phyloP scores from a whole-genome alignment of 2,888 invertebrate species.

The Callinectes sapidus region DNA sequence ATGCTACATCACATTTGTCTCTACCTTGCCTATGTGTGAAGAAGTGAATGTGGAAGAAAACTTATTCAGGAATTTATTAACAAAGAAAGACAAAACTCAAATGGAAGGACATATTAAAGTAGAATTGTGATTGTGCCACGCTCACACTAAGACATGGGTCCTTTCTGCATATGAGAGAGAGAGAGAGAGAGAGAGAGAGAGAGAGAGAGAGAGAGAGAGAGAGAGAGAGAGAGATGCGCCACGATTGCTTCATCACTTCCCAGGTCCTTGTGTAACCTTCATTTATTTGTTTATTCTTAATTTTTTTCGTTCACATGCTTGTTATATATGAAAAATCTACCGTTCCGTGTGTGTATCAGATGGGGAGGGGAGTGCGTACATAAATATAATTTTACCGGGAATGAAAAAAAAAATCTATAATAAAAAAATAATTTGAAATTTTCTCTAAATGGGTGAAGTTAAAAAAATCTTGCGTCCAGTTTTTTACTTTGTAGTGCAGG shows the following conservation, averaged over 20 bases:
- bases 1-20: no score
- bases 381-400: background rate
- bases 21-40: background rate
- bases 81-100: no score
- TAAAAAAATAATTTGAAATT: background rate
- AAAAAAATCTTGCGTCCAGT: background rate
- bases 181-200: no score
- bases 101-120: no score
- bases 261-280: slow-evolving; percentile 38
- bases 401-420: background rate
- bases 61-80: background rate
- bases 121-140: no score
- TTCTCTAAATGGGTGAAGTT: background rate
- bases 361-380: background rate
- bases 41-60: background rate
- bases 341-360: background rate
- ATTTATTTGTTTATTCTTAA: background rate
- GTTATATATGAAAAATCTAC: background rate
- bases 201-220: slow-evolving; percentile 23
- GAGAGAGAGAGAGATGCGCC: background rate
- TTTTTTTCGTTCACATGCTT: background rate
- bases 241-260: background rate
- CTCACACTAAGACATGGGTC: no score
- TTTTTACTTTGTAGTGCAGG: background rate
- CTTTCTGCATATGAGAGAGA: no score